These are phyloP conservation scores for Alsophila aescularia DNA, from an alignment of 2,888 invertebrate species.

Conservation along the genomic window DNA sequence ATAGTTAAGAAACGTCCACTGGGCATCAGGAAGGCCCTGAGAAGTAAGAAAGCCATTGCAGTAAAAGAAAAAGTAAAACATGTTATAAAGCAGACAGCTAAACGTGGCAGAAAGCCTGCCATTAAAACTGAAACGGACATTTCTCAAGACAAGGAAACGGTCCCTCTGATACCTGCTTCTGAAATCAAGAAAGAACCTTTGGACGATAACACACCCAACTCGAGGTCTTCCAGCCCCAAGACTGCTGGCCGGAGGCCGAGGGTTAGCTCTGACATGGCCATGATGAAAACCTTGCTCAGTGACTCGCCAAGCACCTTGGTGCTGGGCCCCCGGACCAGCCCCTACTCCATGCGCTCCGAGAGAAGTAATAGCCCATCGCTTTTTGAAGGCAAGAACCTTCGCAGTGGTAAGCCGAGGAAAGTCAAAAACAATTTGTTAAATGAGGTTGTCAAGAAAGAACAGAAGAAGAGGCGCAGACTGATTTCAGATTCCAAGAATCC, in stretches of 20 bases:
- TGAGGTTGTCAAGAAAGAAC: conserved; percentile 84
- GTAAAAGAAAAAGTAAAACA: conserved; percentile 70
- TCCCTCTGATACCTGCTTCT: conserved; percentile 69
- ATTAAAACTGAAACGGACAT: conserved; percentile 61
- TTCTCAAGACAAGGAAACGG: conserved; percentile 68
- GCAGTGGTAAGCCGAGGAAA: conserved; percentile 88
- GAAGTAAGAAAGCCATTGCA: conserved; percentile 69
- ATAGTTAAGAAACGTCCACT: conserved; percentile 75
- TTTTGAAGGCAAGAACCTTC: conserved; percentile 82
- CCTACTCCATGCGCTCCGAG: conserved; percentile 86
- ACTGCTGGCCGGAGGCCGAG: conserved; percentile 72
- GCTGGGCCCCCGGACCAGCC: conserved; percentile 78
- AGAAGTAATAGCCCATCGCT: conserved; percentile 80
- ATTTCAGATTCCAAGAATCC: conserved; percentile 82
- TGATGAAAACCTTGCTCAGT: conserved; percentile 76
- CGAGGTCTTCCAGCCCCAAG: conserved; percentile 78
- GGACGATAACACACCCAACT: conserved; percentile 70
- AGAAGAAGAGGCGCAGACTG: conserved; percentile 81
- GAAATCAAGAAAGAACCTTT: conserved; percentile 79
- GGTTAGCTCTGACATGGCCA: conserved; percentile 75
- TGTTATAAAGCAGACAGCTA: conserved; percentile 63
- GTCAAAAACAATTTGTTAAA: conserved; percentile 82
- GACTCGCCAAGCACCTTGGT: conserved; percentile 70
- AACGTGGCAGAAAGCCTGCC: conserved; percentile 67
- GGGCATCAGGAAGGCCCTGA: conserved; percentile 75